A percentile compares a stretch with the other conserved stretches of the same genome.
These are phyloP conservation scores for Chroicocephalus ridibundus DNA, from an alignment of 2,113 vertebrate species.

Conservation along the genomic window DNA sequence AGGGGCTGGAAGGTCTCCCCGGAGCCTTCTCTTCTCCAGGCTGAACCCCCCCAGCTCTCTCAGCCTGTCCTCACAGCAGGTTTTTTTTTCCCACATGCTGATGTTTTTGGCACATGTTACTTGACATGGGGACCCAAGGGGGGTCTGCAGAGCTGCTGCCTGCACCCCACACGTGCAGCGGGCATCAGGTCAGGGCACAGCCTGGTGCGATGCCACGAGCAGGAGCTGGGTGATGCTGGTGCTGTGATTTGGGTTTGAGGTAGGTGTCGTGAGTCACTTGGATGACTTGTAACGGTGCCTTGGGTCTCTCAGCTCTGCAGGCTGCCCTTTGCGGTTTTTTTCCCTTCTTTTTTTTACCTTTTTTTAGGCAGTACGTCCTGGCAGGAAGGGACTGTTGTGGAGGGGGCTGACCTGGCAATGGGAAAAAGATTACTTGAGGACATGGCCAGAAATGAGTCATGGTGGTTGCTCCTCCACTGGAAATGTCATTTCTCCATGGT, in stretches of 20 bases:
- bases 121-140: rapidly evolving
- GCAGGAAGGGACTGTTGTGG: neutral
- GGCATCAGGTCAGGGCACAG: neutral
- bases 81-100: rapidly evolving
- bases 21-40: too few relatives aligned
- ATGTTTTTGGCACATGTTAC: neutral
- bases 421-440: neutral
- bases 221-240: neutral
- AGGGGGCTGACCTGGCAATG: neutral
- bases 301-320: neutral
- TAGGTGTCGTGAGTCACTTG: neutral
- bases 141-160: neutral
- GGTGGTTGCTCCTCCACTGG: neutral
- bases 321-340: neutral
- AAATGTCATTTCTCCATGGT: neutral
- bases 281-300: rapidly evolving
- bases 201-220: rapidly evolving
- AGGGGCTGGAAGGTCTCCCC: too few relatives aligned
- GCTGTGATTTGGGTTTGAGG: neutral
- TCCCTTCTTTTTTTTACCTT: rapidly evolving
- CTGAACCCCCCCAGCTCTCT: neutral
- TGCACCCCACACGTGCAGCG: rapidly evolving
- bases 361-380: rapidly evolving
- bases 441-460: rapidly evolving
- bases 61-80: neutral